Percentiles rank a stretch among this genome's conserved stretches.
Conservation (phyloP, 2,888 invertebrate species). For the Capitulum mitella region DNA sequence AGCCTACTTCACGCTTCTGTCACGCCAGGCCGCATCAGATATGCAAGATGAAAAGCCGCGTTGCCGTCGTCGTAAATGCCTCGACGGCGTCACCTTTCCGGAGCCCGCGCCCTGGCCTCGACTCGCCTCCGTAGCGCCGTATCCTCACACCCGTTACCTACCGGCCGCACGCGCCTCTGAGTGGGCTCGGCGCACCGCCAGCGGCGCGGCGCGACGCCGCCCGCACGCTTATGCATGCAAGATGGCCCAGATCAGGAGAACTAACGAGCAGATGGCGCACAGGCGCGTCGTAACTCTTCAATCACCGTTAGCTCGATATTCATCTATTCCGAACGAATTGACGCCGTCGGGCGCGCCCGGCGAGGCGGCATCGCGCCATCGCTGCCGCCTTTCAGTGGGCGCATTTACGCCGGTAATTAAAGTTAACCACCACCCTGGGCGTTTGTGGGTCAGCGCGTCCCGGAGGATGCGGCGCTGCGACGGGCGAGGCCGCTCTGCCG, state of each 20-base stretch:
- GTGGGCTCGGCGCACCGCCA: background rate
- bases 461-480: background rate
- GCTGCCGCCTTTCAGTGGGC: background rate
- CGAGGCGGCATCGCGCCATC: background rate
- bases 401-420: background rate
- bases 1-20: no score
- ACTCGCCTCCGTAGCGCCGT: no score
- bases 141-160: background rate
- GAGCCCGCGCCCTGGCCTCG: no score
- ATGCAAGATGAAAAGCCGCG: no score
- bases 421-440: background rate
- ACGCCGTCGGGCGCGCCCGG: background rate
- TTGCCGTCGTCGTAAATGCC: no score
- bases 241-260: constrained; percentile 2
- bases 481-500: background rate
- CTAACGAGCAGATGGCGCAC: background rate
- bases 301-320: constrained; percentile 3
- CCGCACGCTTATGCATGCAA: constrained; percentile 18
- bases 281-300: background rate
- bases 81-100: no score
- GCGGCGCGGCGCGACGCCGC: background rate
- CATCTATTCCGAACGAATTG: background rate
- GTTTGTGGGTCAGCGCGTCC: background rate
- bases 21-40: no score
- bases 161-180: background rate